Conservation (phyloP, 2,113 vertebrate genomes). For the Ariopsis seemanni region DNA sequence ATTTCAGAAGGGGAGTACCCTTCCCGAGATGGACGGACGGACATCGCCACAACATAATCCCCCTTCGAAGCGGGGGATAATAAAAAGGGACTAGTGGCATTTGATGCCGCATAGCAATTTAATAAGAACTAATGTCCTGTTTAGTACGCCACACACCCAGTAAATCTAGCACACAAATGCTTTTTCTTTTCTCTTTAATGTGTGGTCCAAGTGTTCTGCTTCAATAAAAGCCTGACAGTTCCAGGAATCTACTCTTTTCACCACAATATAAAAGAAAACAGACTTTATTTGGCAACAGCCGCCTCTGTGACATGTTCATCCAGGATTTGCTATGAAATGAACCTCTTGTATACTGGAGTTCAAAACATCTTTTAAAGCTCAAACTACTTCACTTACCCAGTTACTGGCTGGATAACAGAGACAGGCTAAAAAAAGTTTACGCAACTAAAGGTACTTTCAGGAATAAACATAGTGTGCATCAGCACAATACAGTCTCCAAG, state of each 20-base stretch:
- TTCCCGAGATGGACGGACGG: too few species aligned
- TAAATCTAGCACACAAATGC: not conserved
- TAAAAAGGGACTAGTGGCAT: not conserved
- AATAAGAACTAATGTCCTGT: not conserved
- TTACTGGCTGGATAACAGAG: not conserved
- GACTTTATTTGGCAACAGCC: not conserved
- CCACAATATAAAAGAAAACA: not conserved
- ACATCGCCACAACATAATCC: too few species aligned
- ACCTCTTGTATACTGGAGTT: not conserved
- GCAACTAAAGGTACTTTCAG: constrained; percentile 5
- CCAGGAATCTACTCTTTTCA: not conserved
- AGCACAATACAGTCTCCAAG: not conserved
- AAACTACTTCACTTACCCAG: not conserved
- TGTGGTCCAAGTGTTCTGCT: not conserved
- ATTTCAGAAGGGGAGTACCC: too few species aligned
- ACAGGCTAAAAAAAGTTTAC: not conserved
- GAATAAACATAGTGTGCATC: not conserved
- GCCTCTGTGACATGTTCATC: not conserved
- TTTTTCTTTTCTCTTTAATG: not conserved
- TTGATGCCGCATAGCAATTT: not conserved
- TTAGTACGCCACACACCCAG: not conserved
- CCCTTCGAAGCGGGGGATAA: too few species aligned
- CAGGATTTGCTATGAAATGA: constrained; percentile 9
- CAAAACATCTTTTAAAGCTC: not conserved
- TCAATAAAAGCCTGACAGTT: not conserved